These are phyloP conservation scores for Lepisosteus oculatus DNA, from an alignment of 2,113 vertebrate genomes.

Conservation along the genomic window DNA sequence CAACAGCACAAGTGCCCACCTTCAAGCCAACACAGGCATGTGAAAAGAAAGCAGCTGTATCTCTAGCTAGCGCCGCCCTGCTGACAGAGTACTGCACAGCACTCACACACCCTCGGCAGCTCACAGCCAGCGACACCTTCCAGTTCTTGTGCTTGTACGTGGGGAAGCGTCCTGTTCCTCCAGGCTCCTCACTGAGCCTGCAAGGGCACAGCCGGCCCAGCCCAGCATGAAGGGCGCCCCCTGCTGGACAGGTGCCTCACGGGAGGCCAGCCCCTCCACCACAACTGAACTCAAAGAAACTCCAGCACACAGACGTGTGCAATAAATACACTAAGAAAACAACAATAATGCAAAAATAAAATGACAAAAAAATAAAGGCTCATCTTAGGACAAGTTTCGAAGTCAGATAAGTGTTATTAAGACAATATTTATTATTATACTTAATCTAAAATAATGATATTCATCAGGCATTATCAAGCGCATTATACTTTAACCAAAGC, in stretches of 20 bases:
- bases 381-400: constrained; percentile 57
- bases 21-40: too few relatives aligned
- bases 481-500: constrained; percentile 76
- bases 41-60: too few relatives aligned
- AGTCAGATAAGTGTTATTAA: constrained; percentile 65
- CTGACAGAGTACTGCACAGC: too few relatives aligned
- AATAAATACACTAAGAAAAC: constrained; percentile 69
- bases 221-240: not conserved
- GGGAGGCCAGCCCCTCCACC: constrained; percentile 32
- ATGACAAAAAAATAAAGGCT: constrained; percentile 70
- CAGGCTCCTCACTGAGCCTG: too few relatives aligned
- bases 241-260: constrained; percentile 32
- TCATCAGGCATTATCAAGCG: constrained; percentile 76
- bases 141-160: too few relatives aligned
- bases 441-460: constrained; percentile 72
- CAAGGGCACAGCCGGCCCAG: too few relatives aligned
- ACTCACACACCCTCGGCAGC: too few relatives aligned
- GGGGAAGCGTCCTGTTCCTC: too few relatives aligned
- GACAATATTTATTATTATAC: constrained; percentile 69
- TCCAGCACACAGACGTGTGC: constrained; percentile 58
- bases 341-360: constrained; percentile 64
- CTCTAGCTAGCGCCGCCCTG: too few relatives aligned
- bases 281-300: constrained; percentile 49
- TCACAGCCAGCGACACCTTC: too few relatives aligned
- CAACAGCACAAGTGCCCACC: too few relatives aligned